Conservation (phyloP, 1,140 invertebrate genomes). For the Papilio helenus region DNA sequence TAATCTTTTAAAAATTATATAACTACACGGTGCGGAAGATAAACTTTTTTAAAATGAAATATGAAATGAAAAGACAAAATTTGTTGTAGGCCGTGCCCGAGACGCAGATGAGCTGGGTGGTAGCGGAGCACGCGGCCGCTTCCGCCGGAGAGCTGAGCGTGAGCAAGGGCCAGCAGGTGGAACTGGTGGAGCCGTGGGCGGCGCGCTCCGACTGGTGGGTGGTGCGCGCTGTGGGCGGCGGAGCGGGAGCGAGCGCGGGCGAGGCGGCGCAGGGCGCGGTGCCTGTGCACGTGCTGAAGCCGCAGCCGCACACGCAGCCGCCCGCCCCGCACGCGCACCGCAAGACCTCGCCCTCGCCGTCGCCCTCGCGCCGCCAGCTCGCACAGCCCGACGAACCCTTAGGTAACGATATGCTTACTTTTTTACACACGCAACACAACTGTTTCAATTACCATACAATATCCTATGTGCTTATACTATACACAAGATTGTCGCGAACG, state of each 20-base stretch:
- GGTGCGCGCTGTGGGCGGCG: conserved; percentile 75
- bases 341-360: conserved; percentile 86
- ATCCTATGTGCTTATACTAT: no score
- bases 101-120: conserved; percentile 91
- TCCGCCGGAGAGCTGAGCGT: conserved; percentile 90
- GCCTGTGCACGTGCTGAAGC: conserved; percentile 91
- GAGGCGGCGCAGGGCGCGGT: conserved; percentile 89
- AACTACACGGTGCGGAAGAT: background rate
- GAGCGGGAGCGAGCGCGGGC: conserved; percentile 78
- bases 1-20: no score
- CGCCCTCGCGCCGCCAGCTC: conserved; percentile 83
- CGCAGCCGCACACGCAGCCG: conserved; percentile 85
- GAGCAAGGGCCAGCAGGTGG: conserved; percentile 94
- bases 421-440: no score
- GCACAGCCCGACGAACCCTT: conserved; percentile 67
- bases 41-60: background rate
- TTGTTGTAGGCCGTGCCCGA: conserved; percentile 81
- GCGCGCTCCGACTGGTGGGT: conserved; percentile 86
- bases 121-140: conserved; percentile 90
- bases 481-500: no score
- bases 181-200: conserved; percentile 90
- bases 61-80: background rate
- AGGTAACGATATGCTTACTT: conserved; percentile 49
- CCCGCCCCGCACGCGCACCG: conserved; percentile 56
- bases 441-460: no score